Evolutionary conservation across 2,113 vertebrate genomes (phyloP), one percentile per base, ranked within the genome.

Genomic region (Plecturocebus donacophilus): DNA sequence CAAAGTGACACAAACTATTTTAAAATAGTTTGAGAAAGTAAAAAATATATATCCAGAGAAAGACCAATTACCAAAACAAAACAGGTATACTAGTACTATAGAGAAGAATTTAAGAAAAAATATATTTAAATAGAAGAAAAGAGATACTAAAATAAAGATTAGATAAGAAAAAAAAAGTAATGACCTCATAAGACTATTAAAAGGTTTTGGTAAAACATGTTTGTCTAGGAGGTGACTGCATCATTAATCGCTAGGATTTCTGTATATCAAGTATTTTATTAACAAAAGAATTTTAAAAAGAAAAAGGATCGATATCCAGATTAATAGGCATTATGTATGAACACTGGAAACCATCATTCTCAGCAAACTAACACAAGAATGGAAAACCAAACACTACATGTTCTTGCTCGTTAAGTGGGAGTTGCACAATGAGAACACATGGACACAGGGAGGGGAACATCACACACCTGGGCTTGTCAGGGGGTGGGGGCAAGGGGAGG

Each of bases 51-150:
- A 86, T 64, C 23, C 61, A 97, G 27, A 66, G 45, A 54, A 76
- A 47, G 19, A 64, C n/a, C 17, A 75, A 45, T 83, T 92, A 58
- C 35, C 56, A 84, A 77, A 91, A 85, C 47, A 80, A 76, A 90
- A 71, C 25, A 68, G 14, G 35, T 35, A 75, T 68, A 38, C 52
- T 90, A 77, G 20, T 86, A 77, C 58, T 88, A 95, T 21, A 93
- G 76, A 90, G 52, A 40, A 87, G 35, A 87, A 61, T 87, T 68
- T 75, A 80, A 94, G 45, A n/a, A 92, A 92, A 95, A 92, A 79
- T 68, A 4, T 47, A 49, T 75, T 52, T 38, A 84, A 84, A 87
- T 68, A 3, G 30, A 25, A 35, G 85, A 88, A 87, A 86, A 80
- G 42, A 64, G 38, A 25, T 68, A 82, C 54, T 91, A 88, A 90